phyloP scores from a whole-genome alignment of 2,113 vertebrate genomes.

The Naja naja region DNA sequence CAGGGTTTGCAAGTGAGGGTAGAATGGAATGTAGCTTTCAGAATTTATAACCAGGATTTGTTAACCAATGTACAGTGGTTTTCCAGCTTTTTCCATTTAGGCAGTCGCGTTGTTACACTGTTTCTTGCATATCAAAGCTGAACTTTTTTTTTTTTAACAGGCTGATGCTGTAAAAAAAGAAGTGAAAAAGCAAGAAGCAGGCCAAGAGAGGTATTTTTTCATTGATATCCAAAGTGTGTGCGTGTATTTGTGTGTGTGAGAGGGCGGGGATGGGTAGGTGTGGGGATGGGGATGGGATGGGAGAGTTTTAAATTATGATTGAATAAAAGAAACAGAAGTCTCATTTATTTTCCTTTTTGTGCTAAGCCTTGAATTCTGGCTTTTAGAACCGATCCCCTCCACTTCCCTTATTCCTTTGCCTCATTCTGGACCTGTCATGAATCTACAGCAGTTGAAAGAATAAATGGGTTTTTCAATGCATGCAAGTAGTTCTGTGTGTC shows the following conservation, averaged over 20 bases:
- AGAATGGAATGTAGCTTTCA: background rate
- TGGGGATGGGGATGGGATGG: background rate
- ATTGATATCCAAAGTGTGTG: background rate
- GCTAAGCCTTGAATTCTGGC: background rate
- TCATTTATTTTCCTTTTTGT: background rate
- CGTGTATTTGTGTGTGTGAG: background rate
- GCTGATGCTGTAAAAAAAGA: conserved; percentile 45
- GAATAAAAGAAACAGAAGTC: background rate
- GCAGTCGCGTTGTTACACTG: rapidly evolving
- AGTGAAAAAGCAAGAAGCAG: conserved; percentile 46
- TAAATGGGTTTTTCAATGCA: background rate
- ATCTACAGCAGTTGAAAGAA: background rate
- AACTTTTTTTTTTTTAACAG: conserved; percentile 55
- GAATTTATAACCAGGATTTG: background rate
- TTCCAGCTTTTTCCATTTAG: background rate
- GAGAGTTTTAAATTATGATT: background rate
- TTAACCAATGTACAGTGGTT: background rate
- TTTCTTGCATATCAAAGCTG: background rate
- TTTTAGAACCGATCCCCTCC: background rate
- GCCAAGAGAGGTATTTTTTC: conserved; percentile 63
- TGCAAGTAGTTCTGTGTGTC: background rate
- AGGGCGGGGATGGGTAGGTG: too few species aligned
- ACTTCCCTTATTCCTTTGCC: background rate
- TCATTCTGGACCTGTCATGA: background rate
- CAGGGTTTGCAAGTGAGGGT: background rate